Base-by-base conservation (phyloP, 2,888 invertebrate species). In the Nemotelus pantherinus region DNA sequence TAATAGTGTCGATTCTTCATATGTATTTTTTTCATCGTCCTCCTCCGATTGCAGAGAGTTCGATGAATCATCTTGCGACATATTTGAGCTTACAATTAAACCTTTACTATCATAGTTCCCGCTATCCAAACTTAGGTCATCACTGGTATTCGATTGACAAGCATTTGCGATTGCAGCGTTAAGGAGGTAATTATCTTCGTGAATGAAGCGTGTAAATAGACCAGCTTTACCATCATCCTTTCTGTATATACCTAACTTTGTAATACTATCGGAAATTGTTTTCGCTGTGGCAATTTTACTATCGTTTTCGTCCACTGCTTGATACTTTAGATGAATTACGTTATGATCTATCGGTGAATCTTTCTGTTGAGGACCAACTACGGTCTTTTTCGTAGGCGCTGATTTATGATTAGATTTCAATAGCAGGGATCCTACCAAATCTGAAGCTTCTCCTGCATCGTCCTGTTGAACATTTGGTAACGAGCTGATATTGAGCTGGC, bases 401-500 rank as follows among this genome's bases (percentile, higher is more conserved):
- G 10, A 45, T 45, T 58, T 58, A 6, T 47, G 5, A 10, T 72
- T 47, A 3, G 9, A 10, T 7, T 58, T 2, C n/a, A 10, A 10
- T 6, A 58, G n/a, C 9, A 10, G 3, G 3, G 48, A n/a, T 41
- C 5, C 43, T 2, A 63, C 5, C 25, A 47, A 39, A 39, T 9
- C n/a, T n/a, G 43, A 41, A n/a, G 55, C 5, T 2, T 10, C 72
- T n/a, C 3, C 5, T 3, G 3, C 5, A 2, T 44, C 47, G 39
- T 25, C 53, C 3, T 3, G 3, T 41, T 45, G 25, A 5, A 44
- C 3, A 76, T n/a, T 74, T 72, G n/a, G 47, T 80, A 90, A 90
- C 63, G 87, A 81, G 63, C 84, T 84, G 25, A 95, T 87, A 87
- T 95, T 92, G 78, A 94, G 89, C 85, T 95, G 95, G 77, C 95